Conservation (phyloP, 2,113 vertebrate genomes). For the Megaptera novaeangliae region DNA sequence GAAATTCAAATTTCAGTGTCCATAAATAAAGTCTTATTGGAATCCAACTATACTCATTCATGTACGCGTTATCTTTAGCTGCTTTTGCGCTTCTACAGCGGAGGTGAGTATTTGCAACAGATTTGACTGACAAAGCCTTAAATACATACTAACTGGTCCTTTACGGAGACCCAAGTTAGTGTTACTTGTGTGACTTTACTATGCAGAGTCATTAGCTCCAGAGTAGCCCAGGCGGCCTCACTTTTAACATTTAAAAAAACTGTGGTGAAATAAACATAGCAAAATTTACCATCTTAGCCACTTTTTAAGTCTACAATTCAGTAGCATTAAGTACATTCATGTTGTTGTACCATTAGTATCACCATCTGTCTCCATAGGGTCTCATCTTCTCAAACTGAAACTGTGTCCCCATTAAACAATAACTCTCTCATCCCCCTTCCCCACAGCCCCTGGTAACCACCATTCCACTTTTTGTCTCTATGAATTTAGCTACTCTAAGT, state of each 20-base stretch:
- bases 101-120: background rate
- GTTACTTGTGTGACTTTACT: accelerated
- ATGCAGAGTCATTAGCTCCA: background rate
- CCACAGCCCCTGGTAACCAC: background rate
- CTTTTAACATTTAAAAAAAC: background rate
- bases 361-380: background rate
- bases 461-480: background rate
- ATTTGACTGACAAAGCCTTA: background rate
- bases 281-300: background rate
- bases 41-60: accelerated
- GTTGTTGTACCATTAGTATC: accelerated
- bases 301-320: background rate
- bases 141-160: background rate
- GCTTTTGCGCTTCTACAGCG: accelerated
- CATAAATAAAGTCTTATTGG: background rate
- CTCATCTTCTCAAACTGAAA: background rate
- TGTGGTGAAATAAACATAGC: background rate
- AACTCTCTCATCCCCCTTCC: too few relatives aligned
- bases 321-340: accelerated
- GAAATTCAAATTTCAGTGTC: background rate
- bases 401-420: background rate
- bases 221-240: background rate
- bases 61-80: background rate
- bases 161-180: too few relatives aligned
- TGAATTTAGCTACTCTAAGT: too few relatives aligned